These are phyloP conservation scores for Drosophila lutescens DNA, from an alignment of 2,888 invertebrate species.

Conservation along the genomic window DNA sequence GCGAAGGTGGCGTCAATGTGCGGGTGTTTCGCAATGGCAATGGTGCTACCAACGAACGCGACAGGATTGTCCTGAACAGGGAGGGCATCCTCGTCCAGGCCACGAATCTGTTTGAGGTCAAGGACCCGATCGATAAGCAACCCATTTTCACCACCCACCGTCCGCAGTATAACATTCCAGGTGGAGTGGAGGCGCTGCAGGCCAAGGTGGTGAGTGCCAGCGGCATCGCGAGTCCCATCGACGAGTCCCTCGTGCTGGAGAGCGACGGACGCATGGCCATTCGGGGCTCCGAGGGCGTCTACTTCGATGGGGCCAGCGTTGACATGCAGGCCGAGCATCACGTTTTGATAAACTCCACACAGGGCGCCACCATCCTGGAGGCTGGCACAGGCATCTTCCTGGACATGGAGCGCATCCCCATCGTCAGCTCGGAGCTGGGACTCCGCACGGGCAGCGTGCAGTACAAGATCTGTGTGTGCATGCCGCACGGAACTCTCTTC, in stretches of 20 bases:
- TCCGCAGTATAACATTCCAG: conserved; percentile 89
- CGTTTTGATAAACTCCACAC: conserved; percentile 90
- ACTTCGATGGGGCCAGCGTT: conserved; percentile 89
- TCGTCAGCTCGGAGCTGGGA: conserved; percentile 85
- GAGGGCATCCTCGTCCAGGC: conserved; percentile 89
- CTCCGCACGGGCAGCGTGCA: conserved; percentile 86
- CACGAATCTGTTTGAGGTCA: conserved; percentile 89
- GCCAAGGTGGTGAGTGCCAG: conserved; percentile 89
- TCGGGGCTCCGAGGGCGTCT: conserved; percentile 92
- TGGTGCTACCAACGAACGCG: conserved; percentile 51
- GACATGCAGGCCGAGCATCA: conserved; percentile 92
- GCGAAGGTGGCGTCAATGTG: conserved; percentile 75
- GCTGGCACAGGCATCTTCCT: conserved; percentile 89
- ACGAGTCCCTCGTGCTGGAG: conserved; percentile 88
- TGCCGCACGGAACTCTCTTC: conserved; percentile 94
- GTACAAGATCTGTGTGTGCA: conserved; percentile 95
- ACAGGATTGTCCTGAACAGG: conserved; percentile 86
- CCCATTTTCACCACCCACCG: conserved; percentile 91
- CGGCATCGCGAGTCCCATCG: conserved; percentile 90
- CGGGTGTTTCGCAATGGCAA: conserved; percentile 81
- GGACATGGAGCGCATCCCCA: conserved; percentile 89
- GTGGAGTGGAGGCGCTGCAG: conserved; percentile 87
- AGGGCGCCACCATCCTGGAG: conserved; percentile 89
- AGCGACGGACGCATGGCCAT: conserved; percentile 89
- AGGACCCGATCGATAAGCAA: conserved; percentile 87